Evolutionary conservation across 2,113 vertebrate genomes (phyloP), one percentile per base, ranked within the genome.

Genomic region (Nothocercus nigrocapillus): DNA sequence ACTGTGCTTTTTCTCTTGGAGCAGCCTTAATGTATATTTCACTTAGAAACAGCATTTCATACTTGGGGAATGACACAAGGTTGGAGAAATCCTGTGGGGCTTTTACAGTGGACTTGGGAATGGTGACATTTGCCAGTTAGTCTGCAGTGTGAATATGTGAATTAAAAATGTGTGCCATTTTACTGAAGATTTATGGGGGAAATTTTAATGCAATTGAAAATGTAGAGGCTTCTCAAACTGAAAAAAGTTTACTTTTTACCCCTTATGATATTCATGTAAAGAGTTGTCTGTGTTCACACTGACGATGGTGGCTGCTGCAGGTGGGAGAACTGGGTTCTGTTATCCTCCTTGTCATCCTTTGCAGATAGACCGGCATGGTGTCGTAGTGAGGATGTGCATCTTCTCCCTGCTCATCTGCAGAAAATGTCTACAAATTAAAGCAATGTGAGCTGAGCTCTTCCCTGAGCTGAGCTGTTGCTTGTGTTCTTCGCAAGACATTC

Each of bases 1-100:
- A 77, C 58, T 90, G 84, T 91, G 67, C 38, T 89, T 85, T 93
- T 95, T 83, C 42, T 95, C 82, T 82, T 87, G 70, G 80, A 92
- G 53, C 66, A 74, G 34, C 74, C 94, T 77, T 94, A 70, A 91
- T 90, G 72, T 79, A 16, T 81, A 77, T 89, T 85, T 88, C 13
- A 13, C 85, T 92, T 95, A 72, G 49, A 83, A 93, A 85, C 45
- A 64, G 5, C 83, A 49, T 95, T 94, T 59, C 17, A 4, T 89
- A 90, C 61, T 68, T 79, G 9, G 45, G 54, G 62, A 76, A 49
- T 91, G 72, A 58, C 56, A 76, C 72, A 44, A 78, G 6, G 17
- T 85, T 88, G 64, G 73, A 76, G 56, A 84, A 93, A 85, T 85
- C 85, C 73, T 88, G 40, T 56, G 61, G 28, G 69, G 51, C 18